Evolutionary conservation across 2,113 vertebrate genomes (phyloP).

Genomic region (Alethe castanea): DNA sequence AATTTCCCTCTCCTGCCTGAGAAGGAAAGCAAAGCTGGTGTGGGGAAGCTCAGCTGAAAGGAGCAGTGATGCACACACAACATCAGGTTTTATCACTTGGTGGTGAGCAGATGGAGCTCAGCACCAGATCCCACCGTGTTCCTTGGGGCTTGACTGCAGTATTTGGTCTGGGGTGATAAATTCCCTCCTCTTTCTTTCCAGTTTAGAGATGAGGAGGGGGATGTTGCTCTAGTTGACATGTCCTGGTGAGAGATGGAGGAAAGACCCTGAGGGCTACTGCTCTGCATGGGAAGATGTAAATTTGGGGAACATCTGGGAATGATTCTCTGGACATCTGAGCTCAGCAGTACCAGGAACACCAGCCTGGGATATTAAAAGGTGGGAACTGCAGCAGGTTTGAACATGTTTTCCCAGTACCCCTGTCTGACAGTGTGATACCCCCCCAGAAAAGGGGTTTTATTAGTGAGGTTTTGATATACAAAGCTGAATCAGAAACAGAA

Average conservation of each 20-base stretch:
- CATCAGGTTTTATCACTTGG: rapidly evolving
- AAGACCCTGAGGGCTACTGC: neutral
- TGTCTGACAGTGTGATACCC: rapidly evolving
- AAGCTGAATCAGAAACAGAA: neutral
- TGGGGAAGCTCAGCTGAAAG: neutral
- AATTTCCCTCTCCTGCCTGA: neutral
- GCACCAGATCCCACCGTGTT: neutral
- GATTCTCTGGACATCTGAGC: neutral
- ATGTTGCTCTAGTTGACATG: neutral
- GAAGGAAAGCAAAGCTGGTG: neutral
- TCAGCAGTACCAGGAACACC: neutral
- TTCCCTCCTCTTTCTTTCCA: neutral
- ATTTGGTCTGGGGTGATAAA: neutral
- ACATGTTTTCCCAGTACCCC: rapidly evolving
- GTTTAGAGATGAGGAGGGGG: neutral
- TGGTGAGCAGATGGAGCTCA: rapidly evolving
- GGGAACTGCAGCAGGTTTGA: neutral
- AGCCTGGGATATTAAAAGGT: neutral
- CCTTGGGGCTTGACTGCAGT: neutral
- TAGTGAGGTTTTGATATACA: rapidly evolving
- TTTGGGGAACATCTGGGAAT: neutral
- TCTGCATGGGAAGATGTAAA: neutral
- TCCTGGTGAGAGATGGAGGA: neutral
- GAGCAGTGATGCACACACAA: rapidly evolving
- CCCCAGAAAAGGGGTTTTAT: neutral